Evolutionary conservation across 2,113 vertebrate species (phyloP).

Genomic region (Anthoscopus minutus): DNA sequence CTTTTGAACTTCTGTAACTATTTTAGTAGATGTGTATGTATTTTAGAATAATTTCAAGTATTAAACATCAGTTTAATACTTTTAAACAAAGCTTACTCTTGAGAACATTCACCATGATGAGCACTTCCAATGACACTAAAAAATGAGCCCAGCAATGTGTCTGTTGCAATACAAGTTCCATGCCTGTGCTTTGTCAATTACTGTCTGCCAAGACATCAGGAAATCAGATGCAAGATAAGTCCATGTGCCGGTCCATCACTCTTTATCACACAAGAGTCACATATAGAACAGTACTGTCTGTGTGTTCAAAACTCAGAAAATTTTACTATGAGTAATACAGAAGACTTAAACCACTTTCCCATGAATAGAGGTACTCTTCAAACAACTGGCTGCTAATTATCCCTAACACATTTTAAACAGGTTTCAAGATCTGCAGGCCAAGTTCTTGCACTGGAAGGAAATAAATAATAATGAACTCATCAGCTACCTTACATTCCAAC

Average conservation of each 20-base stretch:
- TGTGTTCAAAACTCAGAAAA: not conserved
- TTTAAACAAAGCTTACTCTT: not conserved
- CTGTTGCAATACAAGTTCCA: constrained; percentile 4
- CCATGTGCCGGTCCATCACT: not conserved
- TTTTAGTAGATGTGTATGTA: not conserved
- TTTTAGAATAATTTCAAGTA: constrained; percentile 9
- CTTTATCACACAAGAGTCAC: not conserved
- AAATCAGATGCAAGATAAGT: constrained; percentile 14
- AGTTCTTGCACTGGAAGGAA: not conserved
- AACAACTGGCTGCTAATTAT: not conserved
- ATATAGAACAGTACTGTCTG: not conserved
- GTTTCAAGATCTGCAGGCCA: not conserved
- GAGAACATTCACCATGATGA: not conserved
- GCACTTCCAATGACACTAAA: not conserved
- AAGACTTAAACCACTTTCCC: not conserved
- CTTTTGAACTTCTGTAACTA: not conserved
- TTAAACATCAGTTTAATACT: not conserved
- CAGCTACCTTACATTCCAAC: not conserved
- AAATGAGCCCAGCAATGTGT: not conserved
- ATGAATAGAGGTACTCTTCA: not conserved
- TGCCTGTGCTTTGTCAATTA: not conserved
- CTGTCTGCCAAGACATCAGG: constrained; percentile 6
- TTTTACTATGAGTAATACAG: not conserved
- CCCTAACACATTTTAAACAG: not conserved
- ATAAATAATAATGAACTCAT: not conserved